phyloP scores from a whole-genome alignment of 2,888 invertebrate genomes.

The Monopis laevigella region DNA sequence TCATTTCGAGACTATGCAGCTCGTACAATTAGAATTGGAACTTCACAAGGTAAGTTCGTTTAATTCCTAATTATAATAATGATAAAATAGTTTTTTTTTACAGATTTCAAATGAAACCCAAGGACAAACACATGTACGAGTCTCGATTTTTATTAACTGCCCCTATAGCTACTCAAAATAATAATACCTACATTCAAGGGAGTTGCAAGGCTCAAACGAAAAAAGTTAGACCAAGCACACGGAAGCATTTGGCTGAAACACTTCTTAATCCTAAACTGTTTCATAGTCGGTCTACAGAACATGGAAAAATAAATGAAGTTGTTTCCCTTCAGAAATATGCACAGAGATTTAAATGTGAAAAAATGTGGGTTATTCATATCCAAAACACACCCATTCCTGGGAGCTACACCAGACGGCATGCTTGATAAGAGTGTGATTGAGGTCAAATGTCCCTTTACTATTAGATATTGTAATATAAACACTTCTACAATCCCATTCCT shows the following conservation, averaged over 20 bases:
- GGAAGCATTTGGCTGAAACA: not conserved
- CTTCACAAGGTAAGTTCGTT: too few relatives aligned
- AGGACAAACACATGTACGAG: not conserved
- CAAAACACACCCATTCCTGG: not conserved
- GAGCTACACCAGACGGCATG: not conserved
- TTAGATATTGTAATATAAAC: not conserved
- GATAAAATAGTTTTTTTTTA: constrained; percentile 5
- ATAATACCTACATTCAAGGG: constrained; percentile 1
- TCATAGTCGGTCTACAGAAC: not conserved
- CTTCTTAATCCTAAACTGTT: not conserved
- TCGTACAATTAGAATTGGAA: too few relatives aligned
- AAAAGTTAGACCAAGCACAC: not conserved
- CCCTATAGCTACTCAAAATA: not conserved
- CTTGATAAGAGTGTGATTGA: not conserved
- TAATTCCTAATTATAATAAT: too few relatives aligned
- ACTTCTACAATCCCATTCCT: not conserved
- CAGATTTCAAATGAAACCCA: constrained; percentile 1
- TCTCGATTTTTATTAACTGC: not conserved
- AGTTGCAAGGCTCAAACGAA: not conserved
- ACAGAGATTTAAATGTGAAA: not conserved
- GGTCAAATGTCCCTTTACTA: not conserved
- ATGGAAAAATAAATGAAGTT: not conserved
- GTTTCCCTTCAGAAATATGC: not conserved
- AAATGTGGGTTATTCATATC: not conserved
- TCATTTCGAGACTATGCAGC: too few relatives aligned